Evolutionary conservation across 1,140 invertebrate genomes (phyloP).

Genomic region (Lepidurus apus): DNA sequence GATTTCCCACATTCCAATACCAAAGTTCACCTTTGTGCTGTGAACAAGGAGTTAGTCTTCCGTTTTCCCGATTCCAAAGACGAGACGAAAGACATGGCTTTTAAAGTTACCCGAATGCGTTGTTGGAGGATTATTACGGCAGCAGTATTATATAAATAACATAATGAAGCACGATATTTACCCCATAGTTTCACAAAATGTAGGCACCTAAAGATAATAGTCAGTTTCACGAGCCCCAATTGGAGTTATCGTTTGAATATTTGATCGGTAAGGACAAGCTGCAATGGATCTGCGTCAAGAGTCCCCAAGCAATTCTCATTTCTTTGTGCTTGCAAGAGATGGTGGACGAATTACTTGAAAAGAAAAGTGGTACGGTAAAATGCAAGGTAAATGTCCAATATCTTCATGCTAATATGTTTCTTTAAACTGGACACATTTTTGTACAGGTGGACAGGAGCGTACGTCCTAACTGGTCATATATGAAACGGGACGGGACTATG

Average conservation of each 20-base stretch:
- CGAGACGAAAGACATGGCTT: slow-evolving; percentile 66
- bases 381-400: slow-evolving; percentile 44
- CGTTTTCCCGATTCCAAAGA: slow-evolving; percentile 49
- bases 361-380: slow-evolving; percentile 57
- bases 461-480: slow-evolving; percentile 48
- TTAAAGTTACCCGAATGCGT: slow-evolving; percentile 89
- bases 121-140: slow-evolving; percentile 93
- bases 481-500: slow-evolving; percentile 53
- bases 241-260: slow-evolving; percentile 94
- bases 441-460: slow-evolving; percentile 36
- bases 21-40: slow-evolving; percentile 62
- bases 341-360: slow-evolving; percentile 86
- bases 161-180: not conserved
- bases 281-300: slow-evolving; percentile 85
- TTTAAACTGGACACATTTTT: slow-evolving; percentile 32
- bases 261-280: slow-evolving; percentile 84
- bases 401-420: slow-evolving; percentile 6
- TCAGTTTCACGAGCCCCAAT: slow-evolving; percentile 37
- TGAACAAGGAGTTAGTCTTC: slow-evolving; percentile 71
- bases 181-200: not conserved
- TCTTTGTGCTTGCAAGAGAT: slow-evolving; percentile 89
- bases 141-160: slow-evolving; percentile 32
- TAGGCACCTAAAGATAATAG: not conserved
- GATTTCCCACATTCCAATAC: slow-evolving; percentile 70
- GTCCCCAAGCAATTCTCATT: slow-evolving; percentile 87